phyloP scores from a whole-genome alignment of 2,888 invertebrate species.

The Parnassius apollo region DNA sequence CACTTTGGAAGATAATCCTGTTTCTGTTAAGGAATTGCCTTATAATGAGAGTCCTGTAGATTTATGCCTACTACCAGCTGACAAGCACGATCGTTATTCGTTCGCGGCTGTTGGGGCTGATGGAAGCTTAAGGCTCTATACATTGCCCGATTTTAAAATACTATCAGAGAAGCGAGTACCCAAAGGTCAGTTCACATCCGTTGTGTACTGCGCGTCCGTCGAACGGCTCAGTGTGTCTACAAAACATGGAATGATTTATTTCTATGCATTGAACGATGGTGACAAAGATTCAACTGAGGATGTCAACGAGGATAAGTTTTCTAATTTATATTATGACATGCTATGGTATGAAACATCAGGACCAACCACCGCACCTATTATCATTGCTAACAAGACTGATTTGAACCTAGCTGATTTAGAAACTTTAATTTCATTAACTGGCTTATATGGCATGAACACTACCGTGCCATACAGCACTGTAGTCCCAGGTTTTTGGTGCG shows the following conservation, averaged over 20 bases:
- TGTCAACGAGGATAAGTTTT: conserved; percentile 85
- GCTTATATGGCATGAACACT: conserved; percentile 84
- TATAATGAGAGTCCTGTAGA: conserved; percentile 85
- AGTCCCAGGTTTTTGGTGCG: conserved; percentile 96
- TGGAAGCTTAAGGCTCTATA: conserved; percentile 87
- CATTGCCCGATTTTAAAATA: conserved; percentile 85
- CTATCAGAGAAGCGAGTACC: conserved; percentile 85
- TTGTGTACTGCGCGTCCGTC: conserved; percentile 92
- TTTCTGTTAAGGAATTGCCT: conserved; percentile 82
- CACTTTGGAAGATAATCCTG: conserved; percentile 81
- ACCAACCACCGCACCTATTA: conserved; percentile 52
- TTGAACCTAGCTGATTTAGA: conserved; percentile 83
- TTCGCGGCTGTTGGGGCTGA: conserved; percentile 88
- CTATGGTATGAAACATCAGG: conserved; percentile 59
- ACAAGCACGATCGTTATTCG: conserved; percentile 78
- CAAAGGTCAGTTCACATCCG: conserved; percentile 88
- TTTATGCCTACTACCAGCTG: conserved; percentile 84
- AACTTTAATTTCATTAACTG: conserved; percentile 86
- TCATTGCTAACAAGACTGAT: conserved; percentile 82
- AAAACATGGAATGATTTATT: conserved; percentile 89
- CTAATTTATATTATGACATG: conserved; percentile 73
- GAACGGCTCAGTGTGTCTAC: conserved; percentile 93
- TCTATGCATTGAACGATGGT: conserved; percentile 87
- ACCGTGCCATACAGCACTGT: conserved; percentile 88
- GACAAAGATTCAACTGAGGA: conserved; percentile 88